Evolutionary conservation across 1,140 invertebrate species (phyloP).

Genomic region (Brachionus koreanus): DNA sequence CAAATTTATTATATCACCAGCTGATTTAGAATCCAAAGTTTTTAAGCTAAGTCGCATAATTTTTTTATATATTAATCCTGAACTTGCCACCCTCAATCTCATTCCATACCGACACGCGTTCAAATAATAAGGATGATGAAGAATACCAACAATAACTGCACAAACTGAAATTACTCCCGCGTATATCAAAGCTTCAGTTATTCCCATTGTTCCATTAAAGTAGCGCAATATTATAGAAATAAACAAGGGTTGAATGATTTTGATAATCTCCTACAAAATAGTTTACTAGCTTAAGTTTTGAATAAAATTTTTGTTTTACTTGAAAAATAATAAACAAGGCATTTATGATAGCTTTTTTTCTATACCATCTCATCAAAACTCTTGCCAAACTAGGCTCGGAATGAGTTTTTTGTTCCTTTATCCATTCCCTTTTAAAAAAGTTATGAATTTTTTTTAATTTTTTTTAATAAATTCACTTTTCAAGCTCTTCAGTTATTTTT

Average conservation of each 20-base stretch:
- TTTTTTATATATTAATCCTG: conserved; percentile 77
- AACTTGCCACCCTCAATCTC: conserved; percentile 72
- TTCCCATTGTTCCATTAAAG: conserved; percentile 49
- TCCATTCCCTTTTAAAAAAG: conserved; percentile 8
- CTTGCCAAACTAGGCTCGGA: background rate
- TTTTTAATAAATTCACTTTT: background rate
- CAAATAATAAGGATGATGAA: conserved; percentile 75
- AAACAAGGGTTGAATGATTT: conserved; percentile 56
- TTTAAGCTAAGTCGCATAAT: conserved; percentile 50
- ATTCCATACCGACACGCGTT: conserved; percentile 67
- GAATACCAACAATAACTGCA: conserved; percentile 67
- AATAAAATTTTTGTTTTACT: background rate
- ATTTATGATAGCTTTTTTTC: background rate
- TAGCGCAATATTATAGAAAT: conserved; percentile 54
- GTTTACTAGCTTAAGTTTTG: background rate
- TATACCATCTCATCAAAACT: conserved; percentile 19
- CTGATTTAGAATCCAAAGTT: background rate
- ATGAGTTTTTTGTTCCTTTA: background rate
- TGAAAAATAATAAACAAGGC: conserved; percentile 8
- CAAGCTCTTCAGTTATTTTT: background rate
- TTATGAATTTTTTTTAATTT: background rate
- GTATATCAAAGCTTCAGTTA: conserved; percentile 51
- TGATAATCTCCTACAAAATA: conserved; percentile 50
- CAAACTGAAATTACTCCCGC: conserved; percentile 65
- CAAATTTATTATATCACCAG: conserved; percentile 35